A percentile compares a stretch with the other conserved stretches of the same genome.
Conservation (phyloP, 1,140 invertebrate genomes). For the Campoletis sonorensis region DNA sequence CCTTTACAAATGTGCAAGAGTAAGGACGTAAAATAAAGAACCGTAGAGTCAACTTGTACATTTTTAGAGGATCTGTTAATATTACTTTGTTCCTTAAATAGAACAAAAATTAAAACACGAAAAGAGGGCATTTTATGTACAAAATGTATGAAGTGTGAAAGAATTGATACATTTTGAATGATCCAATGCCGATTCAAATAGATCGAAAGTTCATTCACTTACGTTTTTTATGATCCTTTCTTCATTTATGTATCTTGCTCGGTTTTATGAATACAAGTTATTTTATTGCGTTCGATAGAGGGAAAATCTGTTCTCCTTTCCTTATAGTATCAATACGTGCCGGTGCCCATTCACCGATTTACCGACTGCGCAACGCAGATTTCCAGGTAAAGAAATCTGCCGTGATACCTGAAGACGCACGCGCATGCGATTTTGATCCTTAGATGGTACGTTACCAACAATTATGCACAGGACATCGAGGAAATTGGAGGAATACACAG, state of each 20-base stretch:
- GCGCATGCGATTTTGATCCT: conserved; percentile 37
- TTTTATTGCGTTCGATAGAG: not conserved
- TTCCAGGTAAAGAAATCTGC: conserved; percentile 47
- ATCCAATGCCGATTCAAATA: not conserved
- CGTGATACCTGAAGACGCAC: conserved; percentile 17
- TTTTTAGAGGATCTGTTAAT: not conserved
- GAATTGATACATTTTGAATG: not conserved
- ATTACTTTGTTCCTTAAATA: not conserved
- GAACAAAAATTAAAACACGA: not conserved
- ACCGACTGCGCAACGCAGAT: conserved; percentile 47
- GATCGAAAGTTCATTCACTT: not conserved
- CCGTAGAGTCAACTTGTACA: not conserved
- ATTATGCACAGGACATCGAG: not conserved
- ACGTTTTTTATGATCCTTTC: not conserved
- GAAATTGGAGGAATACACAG: not conserved
- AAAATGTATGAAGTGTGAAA: not conserved
- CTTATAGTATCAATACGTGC: not conserved
- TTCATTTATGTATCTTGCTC: not conserved
- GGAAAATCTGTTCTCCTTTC: not conserved
- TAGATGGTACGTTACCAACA: conserved; percentile 53
- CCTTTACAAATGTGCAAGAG: not conserved
- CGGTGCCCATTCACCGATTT: conserved; percentile 37
- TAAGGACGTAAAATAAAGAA: not conserved
- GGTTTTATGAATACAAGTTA: conserved; percentile 4
- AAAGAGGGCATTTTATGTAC: not conserved